Percentiles rank a stretch among this genome's conserved stretches.
Evolutionary conservation across 92 coral and sea anemone species (phyloP).

Genomic region (Phenganax subtilis): DNA sequence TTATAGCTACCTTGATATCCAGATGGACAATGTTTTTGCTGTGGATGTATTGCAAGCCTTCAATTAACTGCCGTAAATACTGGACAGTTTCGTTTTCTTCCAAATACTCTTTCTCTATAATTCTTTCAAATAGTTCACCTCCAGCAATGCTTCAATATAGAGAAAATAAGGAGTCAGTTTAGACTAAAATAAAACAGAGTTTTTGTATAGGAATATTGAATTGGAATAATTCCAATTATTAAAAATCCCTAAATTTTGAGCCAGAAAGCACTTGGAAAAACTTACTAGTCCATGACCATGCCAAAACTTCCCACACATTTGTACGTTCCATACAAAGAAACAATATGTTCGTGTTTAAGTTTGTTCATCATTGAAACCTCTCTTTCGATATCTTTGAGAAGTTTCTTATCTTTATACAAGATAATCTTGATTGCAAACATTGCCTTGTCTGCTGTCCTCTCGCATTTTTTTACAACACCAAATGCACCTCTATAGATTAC

Average conservation of each 20-base stretch:
- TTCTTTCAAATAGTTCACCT: slow-evolving; percentile 90
- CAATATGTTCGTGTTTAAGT: slow-evolving; percentile 76
- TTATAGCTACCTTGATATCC: slow-evolving; percentile 68
- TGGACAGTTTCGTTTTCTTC: slow-evolving; percentile 91
- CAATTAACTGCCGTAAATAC: slow-evolving; percentile 78
- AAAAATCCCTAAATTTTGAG: too few relatives aligned
- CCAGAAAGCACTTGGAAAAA: background rate
- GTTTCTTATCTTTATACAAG: slow-evolving; percentile 68
- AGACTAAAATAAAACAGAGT: too few relatives aligned
- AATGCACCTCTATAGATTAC: slow-evolving; percentile 54
- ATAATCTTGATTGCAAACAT: slow-evolving; percentile 79
- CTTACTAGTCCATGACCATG: slow-evolving; percentile 95
- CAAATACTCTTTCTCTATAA: slow-evolving; percentile 78
- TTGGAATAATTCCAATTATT: too few relatives aligned
- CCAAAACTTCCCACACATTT: slow-evolving; percentile 78
- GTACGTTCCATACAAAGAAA: slow-evolving; percentile 68
- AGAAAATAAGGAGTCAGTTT: too few relatives aligned
- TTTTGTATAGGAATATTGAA: too few relatives aligned
- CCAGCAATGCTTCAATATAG: slow-evolving; percentile 62
- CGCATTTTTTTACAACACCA: slow-evolving; percentile 80
- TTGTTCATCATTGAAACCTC: slow-evolving; percentile 82
- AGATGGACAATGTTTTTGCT: slow-evolving; percentile 81
- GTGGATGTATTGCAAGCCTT: slow-evolving; percentile 81
- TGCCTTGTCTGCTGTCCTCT: slow-evolving; percentile 62
- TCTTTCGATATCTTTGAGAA: slow-evolving; percentile 69